Evolutionary conservation across 2,797 vertebrate species (phyloP).

Genomic region (Thalassophryne amazonica): DNA sequence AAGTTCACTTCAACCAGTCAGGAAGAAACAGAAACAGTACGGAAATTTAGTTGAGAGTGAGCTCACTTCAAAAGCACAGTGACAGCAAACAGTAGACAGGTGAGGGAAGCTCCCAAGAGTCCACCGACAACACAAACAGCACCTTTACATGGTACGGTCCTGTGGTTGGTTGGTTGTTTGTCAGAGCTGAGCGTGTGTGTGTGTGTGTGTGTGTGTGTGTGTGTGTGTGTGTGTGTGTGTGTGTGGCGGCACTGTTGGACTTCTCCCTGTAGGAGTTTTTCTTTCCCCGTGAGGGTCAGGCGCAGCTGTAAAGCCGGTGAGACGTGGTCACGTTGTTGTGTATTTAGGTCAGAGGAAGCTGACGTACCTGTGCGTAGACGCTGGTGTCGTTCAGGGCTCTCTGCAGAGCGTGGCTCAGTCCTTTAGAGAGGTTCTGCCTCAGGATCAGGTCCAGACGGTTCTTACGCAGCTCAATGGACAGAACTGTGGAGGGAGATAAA

Average conservation of each 20-base stretch:
- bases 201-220: neutral
- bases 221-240: neutral
- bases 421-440: slow-evolving; percentile 85
- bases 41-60: too few species aligned
- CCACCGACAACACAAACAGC: too few species aligned
- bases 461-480: slow-evolving; percentile 86
- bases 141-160: too few species aligned
- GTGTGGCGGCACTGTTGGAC: too few species aligned
- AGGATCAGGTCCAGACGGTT: slow-evolving; percentile 79
- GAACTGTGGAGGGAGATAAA: slow-evolving; percentile 79
- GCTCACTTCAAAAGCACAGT: too few species aligned
- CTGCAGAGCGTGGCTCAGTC: slow-evolving; percentile 86
- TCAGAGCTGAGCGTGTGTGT: too few species aligned
- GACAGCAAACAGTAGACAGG: too few species aligned
- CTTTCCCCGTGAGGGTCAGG: too few species aligned
- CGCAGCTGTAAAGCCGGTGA: neutral
- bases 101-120: too few species aligned
- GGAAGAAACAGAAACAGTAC: too few species aligned
- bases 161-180: too few species aligned
- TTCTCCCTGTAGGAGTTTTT: neutral
- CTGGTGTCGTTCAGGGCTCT: slow-evolving; percentile 85
- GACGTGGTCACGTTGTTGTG: neutral
- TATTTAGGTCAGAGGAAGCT: neutral
- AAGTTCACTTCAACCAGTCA: too few species aligned
- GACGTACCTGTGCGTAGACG: slow-evolving; percentile 82